A percentile compares a stretch with the other conserved stretches of the same genome.
These are phyloP conservation scores for Corythaixoides concolor DNA, from an alignment of 2,113 vertebrate species.

Conservation along the genomic window DNA sequence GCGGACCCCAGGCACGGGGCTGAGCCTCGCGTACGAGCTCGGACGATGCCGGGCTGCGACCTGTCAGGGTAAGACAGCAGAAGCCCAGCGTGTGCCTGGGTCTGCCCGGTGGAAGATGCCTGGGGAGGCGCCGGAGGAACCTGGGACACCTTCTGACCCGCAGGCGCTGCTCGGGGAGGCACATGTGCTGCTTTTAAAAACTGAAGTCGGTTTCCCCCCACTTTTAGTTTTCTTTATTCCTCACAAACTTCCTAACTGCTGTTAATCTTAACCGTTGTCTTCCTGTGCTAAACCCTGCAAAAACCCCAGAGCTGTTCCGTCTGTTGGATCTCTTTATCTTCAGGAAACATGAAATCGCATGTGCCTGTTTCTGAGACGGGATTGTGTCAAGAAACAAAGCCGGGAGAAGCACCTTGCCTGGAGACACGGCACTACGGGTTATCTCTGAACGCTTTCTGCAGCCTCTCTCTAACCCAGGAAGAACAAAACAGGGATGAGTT, in stretches of 20 bases:
- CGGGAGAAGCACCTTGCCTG: slow-evolving; percentile 36
- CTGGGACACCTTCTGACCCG: background rate
- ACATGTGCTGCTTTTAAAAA: rapidly evolving
- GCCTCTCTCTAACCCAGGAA: background rate
- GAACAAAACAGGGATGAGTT: background rate
- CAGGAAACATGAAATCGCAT: slow-evolving; percentile 25
- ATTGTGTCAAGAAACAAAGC: slow-evolving; percentile 24
- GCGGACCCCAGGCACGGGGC: background rate
- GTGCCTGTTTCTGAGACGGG: background rate
- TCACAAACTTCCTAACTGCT: background rate
- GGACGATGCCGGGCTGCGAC: rapidly evolving
- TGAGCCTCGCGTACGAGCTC: rapidly evolving
- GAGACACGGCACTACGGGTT: background rate
- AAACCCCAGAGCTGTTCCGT: background rate
- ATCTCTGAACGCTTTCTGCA: background rate
- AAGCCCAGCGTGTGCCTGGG: background rate
- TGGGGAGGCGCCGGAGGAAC: rapidly evolving
- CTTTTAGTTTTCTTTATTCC: background rate
- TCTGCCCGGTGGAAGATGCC: background rate
- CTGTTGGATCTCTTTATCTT: slow-evolving; percentile 54
- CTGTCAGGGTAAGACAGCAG: background rate
- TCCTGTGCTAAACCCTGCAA: slow-evolving; percentile 29
- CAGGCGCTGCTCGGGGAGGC: background rate
- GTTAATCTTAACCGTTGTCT: slow-evolving; percentile 17
- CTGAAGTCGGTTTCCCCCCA: background rate